Base-by-base conservation (phyloP, 2,797 vertebrate genomes). In the Anguilla megastoma region DNA sequence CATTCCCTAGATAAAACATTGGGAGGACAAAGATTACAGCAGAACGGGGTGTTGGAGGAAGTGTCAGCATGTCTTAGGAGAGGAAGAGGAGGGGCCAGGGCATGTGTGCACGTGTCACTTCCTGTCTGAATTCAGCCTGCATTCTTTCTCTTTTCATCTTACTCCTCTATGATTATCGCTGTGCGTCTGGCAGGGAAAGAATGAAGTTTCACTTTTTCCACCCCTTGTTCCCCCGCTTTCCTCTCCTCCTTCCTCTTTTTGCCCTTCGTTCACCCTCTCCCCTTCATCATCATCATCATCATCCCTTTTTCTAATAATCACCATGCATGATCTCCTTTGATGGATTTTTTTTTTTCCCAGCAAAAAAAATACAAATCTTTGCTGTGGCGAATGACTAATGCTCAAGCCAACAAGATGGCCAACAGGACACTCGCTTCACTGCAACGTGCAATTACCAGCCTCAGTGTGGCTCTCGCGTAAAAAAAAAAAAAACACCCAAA, bases 1-100 rank as follows among this genome's bases (percentile, higher is more conserved):
- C 90, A 89, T 88, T 88, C 83, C 89, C 84, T 48, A 90, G 84
- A 89, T 86, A 88, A 88, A 89, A 86, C 3, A 8, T 88, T 54
- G 85, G 87, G 33, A 89, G 86, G 76, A 86, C 86, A 82, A 85
- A 83, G 87, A 90, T 87, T 89, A 90, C 88, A 79, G 33, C 36
- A 58, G 89, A 74, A 84, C 74, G 84, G 54, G 80, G 52, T 0
- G 7, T 58, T 60, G 89, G 52, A 89, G 41, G 86, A 85, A 56
- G 87, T 69, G 87, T 87, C 87, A 89, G 80, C 89, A 76, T 86
- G 87, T 83, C 76, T 21, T 6, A 3, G 63, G 76, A 87, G 89
- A 85, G 45, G 80, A 87, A 89, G 41, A 30, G 79, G 60, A 63
- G 36, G 52, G 58, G 33, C 41, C 6, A 33, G 71, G 14, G 10